phyloP scores from a whole-genome alignment of 2,113 vertebrate species.

The Crotophaga sulcirostris region DNA sequence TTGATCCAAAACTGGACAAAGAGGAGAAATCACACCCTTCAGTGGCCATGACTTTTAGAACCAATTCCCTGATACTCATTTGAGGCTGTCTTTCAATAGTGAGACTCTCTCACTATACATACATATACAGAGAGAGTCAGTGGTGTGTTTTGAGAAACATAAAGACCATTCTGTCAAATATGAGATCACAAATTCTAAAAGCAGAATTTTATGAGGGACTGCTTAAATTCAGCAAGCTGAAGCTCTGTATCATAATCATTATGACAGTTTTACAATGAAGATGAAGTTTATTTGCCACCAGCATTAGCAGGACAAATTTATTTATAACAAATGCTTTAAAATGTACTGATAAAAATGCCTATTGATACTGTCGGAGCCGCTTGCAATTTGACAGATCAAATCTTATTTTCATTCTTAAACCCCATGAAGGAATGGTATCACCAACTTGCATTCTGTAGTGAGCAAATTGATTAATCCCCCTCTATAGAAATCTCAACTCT shows the following conservation, averaged over 20 bases:
- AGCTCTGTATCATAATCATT: conserved; percentile 46
- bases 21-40: background rate
- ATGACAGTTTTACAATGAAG: conserved; percentile 59
- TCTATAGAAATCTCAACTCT: conserved; percentile 92
- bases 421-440: conserved; percentile 78
- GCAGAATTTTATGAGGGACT: background rate
- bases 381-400: conserved; percentile 93
- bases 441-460: conserved; percentile 84
- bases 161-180: background rate
- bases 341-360: conserved; percentile 72
- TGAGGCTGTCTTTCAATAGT: background rate
- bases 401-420: conserved; percentile 84
- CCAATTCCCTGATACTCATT: background rate
- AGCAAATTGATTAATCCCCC: conserved; percentile 96
- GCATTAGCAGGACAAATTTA: conserved; percentile 78
- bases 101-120: background rate
- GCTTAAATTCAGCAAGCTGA: conserved; percentile 48
- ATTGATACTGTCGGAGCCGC: conserved; percentile 74
- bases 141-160: background rate
- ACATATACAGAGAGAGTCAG: background rate
- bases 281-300: conserved; percentile 68
- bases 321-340: conserved; percentile 76
- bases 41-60: background rate
- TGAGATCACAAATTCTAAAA: background rate
- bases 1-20: background rate